Evolutionary conservation across 2,113 vertebrate species (phyloP), one percentile per base, ranked within the genome.

Genomic region (Castor canadensis): DNA sequence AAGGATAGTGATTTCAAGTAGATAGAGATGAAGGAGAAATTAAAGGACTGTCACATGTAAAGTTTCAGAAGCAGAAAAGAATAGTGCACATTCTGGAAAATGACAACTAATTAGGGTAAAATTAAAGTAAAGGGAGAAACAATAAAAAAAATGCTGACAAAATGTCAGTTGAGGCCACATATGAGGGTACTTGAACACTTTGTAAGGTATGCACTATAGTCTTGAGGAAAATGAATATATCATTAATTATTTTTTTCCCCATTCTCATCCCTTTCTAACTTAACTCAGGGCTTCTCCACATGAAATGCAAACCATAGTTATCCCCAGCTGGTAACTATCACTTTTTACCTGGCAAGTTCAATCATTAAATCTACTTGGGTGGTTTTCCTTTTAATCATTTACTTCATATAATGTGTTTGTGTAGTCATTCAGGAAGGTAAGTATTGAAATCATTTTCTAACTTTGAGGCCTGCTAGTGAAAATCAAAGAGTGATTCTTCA

Each of bases 321-420:
- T 38, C 30, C 8, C 0, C 30, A 45, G 15, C 9, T 73, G 62
- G 47, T 12, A 40, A 49, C 20, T 52, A 17, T 81, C 26, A 87
- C 32, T 19, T 94, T 86, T 90, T 8, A 26, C 11, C 16, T 30
- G 8, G 13, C 58, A 60, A 72, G 1, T 20, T 30, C 8, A 5
- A 52, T 73, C n/a, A 43, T 86, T 72, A 67, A 77, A 82, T 77
- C 28, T 43, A 45, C 38, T 47, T 85, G 38, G 26, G 1, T 30
- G 60, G 12, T 28, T 82, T 96, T 87, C 94, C 66, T 62, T 54
- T 87, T 40, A 49, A 87, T 75, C 62, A 49, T 28, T 73, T 47
- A 13, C 22, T 64, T 47, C 52, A 52, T 35, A 47, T 28, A 82
- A 38, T 79, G 1, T 30, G 16, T 45, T 96, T 93, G n/a, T n/a